Base-by-base conservation (phyloP, 2,888 invertebrate genomes). In the Linyphia triangularis region DNA sequence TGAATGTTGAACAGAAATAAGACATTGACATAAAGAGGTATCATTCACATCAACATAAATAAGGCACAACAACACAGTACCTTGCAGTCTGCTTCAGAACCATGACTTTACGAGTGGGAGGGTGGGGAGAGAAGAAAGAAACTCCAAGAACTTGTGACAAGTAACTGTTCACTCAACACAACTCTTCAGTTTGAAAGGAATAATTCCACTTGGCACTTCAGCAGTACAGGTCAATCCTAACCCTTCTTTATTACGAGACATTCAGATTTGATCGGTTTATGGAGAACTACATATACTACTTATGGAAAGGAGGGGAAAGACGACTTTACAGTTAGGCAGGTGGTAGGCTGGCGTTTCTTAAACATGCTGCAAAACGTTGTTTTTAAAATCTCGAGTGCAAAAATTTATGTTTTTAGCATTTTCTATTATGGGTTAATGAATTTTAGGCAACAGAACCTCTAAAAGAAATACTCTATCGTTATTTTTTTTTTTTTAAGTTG, bases 171-270 rank as follows among this genome's bases (percentile, higher is more conserved):
- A 88, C 61, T 83, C 77, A 78, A 77, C 83, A 88, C 88, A 73
- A 83, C 88, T 63, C 77, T 9, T 83, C 88, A 75, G 61, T 77
- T 83, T 69, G 51, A 88, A 88, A 88, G 83, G 88, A 88, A 88
- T 88, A 83, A 22, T 77, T 88, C 88, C 88, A 88, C 88, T 88
- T 88, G 88, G 88, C 88, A 88, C 88, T 88, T 88, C 83, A 88
- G 88, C 88, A 88, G 88, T 83, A 88, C 88, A 75, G 69, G 33
- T 61, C 82, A 78, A 78, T 63, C 88, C 30, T 51, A 65, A 67
- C 88, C 33, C 63, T 82, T 82, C 75, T 61, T 82, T 82, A 82
- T 75, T 82, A 88, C 75, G 73, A 77, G 30, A 84, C 84, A 89
- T 78, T 78, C 79, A 67, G 72, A 89, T 89, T 89, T 89, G 89